Evolutionary conservation across 2,888 invertebrate genomes (phyloP), one percentile per base, ranked within the genome.

Genomic region (Plebejus argus): DNA sequence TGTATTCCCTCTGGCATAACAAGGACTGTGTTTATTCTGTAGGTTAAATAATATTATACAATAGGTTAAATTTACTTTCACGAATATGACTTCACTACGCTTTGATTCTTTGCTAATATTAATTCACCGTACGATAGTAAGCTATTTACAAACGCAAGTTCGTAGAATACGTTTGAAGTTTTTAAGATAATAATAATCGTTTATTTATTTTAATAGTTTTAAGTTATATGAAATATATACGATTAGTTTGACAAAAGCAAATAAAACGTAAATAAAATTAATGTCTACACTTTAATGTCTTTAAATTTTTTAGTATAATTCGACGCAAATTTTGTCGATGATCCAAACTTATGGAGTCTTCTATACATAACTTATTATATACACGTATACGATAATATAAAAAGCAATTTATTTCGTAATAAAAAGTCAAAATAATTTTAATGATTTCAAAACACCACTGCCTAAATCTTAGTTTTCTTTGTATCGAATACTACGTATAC

Each of bases 241-340:
- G 45, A 45, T 20, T 49, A n/a, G 10, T n/a, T 39, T 15, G 71
- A n/a, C 71, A 72, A 49, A 71, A 45, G 49, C 20, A 72, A 49
- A 12, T 72, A 45, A 49, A 72, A 72, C 72, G 45, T 72, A 72
- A 72, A 72, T 72, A 72, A 45, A 72, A 72, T 23, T 72, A 72
- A 49, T 45, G 23, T 49, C 72, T 72, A 72, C 20, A 72, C 23
- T 45, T 23, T 49, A 72, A 72, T 49, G 72, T 72, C 49, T 72
- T 71, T 49, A 72, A 72, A 4, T 49, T 72, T 72, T 72, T 66
- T 15, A 18, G 12, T 33, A 33, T 66, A 66, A 66, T 66, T 7
- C 18, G 28, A 33, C 66, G 33, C 4, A 49, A 72, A 45, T 23
- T 23, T 72, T 72, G 18, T 12, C 18, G 7, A 6, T 49, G 8